Percentiles rank a stretch among this genome's conserved stretches.
Evolutionary conservation across 1,140 invertebrate genomes (phyloP).

Genomic region (Bilobella aurantiaca): DNA sequence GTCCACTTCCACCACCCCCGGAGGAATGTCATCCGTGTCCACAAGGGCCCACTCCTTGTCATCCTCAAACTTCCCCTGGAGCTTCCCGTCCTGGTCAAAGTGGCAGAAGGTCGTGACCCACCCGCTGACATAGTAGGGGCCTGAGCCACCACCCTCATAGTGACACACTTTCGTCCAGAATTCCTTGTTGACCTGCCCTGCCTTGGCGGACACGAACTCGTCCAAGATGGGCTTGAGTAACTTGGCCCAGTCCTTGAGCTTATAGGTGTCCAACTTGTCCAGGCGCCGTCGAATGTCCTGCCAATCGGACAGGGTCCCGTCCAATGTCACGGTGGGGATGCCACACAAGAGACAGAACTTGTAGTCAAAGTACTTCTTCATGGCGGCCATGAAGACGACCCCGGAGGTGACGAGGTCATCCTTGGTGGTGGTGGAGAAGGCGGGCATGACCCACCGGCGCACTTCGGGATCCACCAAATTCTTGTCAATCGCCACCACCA

Average conservation of each 20-base stretch:
- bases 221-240: slow-evolving; percentile 19
- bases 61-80: not conserved
- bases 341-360: slow-evolving; percentile 17
- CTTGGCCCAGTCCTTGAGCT: slow-evolving; percentile 5
- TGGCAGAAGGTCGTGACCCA: slow-evolving; percentile 18
- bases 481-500: slow-evolving; percentile 4
- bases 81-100: slow-evolving; percentile 11
- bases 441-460: slow-evolving; percentile 9
- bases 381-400: slow-evolving; percentile 19
- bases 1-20: slow-evolving; percentile 10
- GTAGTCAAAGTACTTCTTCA: slow-evolving; percentile 24
- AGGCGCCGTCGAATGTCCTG: slow-evolving; percentile 15
- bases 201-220: slow-evolving; percentile 19
- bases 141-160: slow-evolving; percentile 5
- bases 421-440: slow-evolving; percentile 12
- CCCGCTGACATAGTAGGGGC: slow-evolving; percentile 1
- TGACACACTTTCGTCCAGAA: slow-evolving; percentile 22
- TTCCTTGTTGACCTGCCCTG: slow-evolving; percentile 17
- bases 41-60: not conserved
- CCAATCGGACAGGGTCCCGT: slow-evolving; percentile 20
- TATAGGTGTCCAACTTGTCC: slow-evolving; percentile 14
- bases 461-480: slow-evolving; percentile 14
- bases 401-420: not conserved
- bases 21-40: not conserved
- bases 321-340: slow-evolving; percentile 16